A percentile compares a stretch with the other conserved stretches of the same genome.
Conservation (phyloP, 2,797 vertebrate species). For the Myotis pilosus region DNA sequence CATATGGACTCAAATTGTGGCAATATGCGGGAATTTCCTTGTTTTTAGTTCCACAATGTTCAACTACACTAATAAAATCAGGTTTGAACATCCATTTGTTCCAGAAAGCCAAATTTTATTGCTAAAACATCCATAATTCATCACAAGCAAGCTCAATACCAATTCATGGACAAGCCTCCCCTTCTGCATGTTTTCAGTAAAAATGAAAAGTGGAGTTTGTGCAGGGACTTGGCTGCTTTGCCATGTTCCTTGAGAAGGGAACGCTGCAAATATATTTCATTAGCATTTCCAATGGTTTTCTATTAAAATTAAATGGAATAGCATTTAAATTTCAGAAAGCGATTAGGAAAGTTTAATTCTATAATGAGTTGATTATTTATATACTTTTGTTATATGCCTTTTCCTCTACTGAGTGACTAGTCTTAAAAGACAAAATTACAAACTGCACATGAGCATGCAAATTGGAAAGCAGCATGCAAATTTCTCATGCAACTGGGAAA, state of each 20-base stretch:
- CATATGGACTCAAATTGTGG: conserved; percentile 76
- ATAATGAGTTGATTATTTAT: conserved; percentile 60
- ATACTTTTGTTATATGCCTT: conserved; percentile 41
- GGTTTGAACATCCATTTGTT: conserved; percentile 80
- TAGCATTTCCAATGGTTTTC: conserved; percentile 73
- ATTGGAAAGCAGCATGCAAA: neutral
- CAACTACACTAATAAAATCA: conserved; percentile 82
- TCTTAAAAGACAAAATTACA: conserved; percentile 34
- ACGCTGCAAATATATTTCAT: conserved; percentile 71
- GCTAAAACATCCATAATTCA: conserved; percentile 80
- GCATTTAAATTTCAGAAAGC: conserved; percentile 55
- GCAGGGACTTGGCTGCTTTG: conserved; percentile 68
- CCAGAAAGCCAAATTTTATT: conserved; percentile 80
- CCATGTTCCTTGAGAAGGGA: conserved; percentile 67
- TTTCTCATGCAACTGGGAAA: neutral
- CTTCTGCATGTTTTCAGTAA: conserved; percentile 67
- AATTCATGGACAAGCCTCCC: conserved; percentile 67
- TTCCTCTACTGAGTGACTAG: neutral
- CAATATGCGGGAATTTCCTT: conserved; percentile 80
- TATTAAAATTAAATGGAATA: conserved; percentile 72
- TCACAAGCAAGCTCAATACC: conserved; percentile 76
- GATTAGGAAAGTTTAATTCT: conserved; percentile 69
- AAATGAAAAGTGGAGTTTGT: neutral
- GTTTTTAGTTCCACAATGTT: conserved; percentile 81
- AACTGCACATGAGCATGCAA: neutral